These are phyloP conservation scores for Ostrea denselamellosa DNA, from an alignment of 1,140 invertebrate genomes.

Conservation along the genomic window DNA sequence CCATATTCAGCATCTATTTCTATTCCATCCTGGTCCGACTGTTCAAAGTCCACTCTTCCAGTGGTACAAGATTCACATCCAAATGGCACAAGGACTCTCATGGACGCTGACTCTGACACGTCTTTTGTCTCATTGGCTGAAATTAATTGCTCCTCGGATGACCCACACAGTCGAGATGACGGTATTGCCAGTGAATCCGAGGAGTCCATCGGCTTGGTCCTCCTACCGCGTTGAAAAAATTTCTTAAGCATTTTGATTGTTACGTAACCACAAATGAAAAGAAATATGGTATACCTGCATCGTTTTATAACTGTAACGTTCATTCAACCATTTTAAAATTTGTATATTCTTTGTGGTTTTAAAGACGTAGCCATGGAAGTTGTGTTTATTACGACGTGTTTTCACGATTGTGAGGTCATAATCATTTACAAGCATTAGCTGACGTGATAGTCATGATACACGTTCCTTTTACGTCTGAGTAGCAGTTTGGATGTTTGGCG, in stretches of 20 bases:
- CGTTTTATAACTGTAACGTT: neutral
- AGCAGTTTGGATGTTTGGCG: too few relatives aligned
- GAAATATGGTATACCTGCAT: neutral
- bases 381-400: neutral
- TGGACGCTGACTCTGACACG: neutral
- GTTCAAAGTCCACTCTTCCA: neutral
- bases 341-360: neutral
- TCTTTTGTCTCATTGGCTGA: neutral
- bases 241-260: constrained; percentile 3
- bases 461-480: too few relatives aligned
- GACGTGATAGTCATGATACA: too few relatives aligned
- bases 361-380: neutral
- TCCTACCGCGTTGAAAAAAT: neutral
- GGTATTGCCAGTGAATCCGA: neutral
- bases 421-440: neutral
- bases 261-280: neutral
- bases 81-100: neutral
- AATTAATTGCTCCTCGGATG: neutral
- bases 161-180: neutral
- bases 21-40: neutral
- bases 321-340: neutral
- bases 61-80: neutral
- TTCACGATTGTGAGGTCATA: neutral
- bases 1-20: neutral
- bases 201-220: neutral